Evolutionary conservation across 2,888 invertebrate genomes (phyloP).

Genomic region (Troides helena): DNA sequence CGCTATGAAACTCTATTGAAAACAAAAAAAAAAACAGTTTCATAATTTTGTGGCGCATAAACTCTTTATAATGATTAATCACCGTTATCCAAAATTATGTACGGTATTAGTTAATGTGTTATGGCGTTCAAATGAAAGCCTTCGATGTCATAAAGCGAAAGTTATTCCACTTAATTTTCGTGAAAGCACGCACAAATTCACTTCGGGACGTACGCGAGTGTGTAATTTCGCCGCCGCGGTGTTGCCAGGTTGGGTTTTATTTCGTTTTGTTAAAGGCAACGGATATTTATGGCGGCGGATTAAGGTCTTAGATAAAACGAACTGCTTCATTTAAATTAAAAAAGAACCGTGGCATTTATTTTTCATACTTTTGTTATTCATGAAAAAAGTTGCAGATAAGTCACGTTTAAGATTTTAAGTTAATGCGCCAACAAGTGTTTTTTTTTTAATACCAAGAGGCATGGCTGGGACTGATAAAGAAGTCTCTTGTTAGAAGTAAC

Average conservation of each 20-base stretch:
- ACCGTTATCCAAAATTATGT: constrained; percentile 6
- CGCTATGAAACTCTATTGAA: neutral
- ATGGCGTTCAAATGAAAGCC: constrained; percentile 21
- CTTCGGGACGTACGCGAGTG: constrained; percentile 8
- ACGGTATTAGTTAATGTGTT: constrained; percentile 17
- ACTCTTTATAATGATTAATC: constrained; percentile 14
- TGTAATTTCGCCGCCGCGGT: constrained; percentile 22
- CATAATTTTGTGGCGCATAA: constrained; percentile 3
- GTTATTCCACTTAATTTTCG: constrained; percentile 22
- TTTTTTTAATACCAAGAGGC: neutral
- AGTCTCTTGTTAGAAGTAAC: neutral
- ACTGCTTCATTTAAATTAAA: constrained; percentile 26
- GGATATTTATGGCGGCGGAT: constrained; percentile 23
- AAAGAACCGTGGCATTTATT: neutral
- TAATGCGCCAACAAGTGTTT: neutral
- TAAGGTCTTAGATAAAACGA: constrained; percentile 17
- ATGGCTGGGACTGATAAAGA: neutral
- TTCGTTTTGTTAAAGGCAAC: constrained; percentile 11
- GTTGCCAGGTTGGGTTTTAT: constrained; percentile 1
- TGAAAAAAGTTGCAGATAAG: neutral
- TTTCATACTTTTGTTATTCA: neutral
- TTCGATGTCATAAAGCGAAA: constrained; percentile 24
- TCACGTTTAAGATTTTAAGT: neutral
- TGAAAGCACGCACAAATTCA: constrained; percentile 21
- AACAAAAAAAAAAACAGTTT: neutral